phyloP scores from a whole-genome alignment of 2,113 vertebrate species.

The Dolichallabes microphthalmus region DNA sequence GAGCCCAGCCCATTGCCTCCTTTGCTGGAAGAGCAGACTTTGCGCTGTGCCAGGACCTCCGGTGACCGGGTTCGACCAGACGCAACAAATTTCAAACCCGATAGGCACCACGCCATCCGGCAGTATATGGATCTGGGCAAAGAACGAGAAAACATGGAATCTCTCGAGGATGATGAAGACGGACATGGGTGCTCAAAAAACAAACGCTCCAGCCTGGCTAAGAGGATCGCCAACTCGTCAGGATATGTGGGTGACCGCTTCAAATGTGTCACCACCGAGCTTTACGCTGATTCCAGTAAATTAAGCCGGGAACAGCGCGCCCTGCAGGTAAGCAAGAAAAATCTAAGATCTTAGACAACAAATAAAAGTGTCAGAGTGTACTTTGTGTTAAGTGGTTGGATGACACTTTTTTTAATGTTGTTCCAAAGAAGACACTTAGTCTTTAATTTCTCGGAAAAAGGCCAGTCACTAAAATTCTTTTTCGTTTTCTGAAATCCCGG shows the following conservation, averaged over 20 bases:
- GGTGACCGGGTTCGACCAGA: slow-evolving; percentile 52
- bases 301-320: slow-evolving; percentile 97
- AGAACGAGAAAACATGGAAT: slow-evolving; percentile 66
- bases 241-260: slow-evolving; percentile 98
- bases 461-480: background rate
- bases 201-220: slow-evolving; percentile 82
- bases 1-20: slow-evolving; percentile 61
- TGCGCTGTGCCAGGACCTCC: slow-evolving; percentile 69
- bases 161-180: slow-evolving; percentile 69
- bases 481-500: background rate
- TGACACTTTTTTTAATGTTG: background rate
- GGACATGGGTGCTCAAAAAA: slow-evolving; percentile 73
- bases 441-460: slow-evolving; percentile 4
- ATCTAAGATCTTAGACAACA: slow-evolving; percentile 5
- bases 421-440: background rate
- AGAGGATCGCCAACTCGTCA: slow-evolving; percentile 94
- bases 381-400: slow-evolving; percentile 1
- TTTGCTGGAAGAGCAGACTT: slow-evolving; percentile 66
- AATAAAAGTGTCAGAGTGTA: background rate
- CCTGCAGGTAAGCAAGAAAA: slow-evolving; percentile 85
- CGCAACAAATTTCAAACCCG: slow-evolving; percentile 40
- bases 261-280: slow-evolving; percentile 96
- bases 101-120: slow-evolving; percentile 45
- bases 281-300: slow-evolving; percentile 97
- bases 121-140: slow-evolving; percentile 55